These are phyloP conservation scores for Nipponacmea schrenckii DNA, from an alignment of 2,888 invertebrate genomes.

Conservation along the genomic window DNA sequence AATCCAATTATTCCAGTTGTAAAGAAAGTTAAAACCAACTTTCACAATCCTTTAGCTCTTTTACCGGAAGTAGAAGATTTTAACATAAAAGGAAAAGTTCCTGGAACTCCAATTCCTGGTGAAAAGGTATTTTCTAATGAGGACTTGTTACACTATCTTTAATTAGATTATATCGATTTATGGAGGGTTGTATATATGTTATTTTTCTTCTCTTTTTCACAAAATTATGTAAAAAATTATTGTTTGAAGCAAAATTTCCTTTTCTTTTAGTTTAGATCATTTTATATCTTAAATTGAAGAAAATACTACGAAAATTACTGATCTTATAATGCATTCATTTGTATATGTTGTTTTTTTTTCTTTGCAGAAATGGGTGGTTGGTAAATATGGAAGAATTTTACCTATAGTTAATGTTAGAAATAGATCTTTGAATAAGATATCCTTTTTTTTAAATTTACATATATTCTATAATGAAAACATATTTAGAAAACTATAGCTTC, in stretches of 20 bases:
- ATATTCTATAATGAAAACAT: neutral
- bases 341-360: too few relatives aligned
- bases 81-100: conserved; percentile 45
- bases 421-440: conserved; percentile 36
- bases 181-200: too few relatives aligned
- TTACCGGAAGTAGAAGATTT: conserved; percentile 30
- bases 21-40: neutral
- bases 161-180: too few relatives aligned
- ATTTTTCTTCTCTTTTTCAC: too few relatives aligned
- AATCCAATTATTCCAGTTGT: neutral
- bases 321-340: too few relatives aligned
- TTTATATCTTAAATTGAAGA: too few relatives aligned
- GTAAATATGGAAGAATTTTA: conserved; percentile 56
- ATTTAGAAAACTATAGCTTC: too few relatives aligned
- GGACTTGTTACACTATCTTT: too few relatives aligned
- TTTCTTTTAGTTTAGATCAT: too few relatives aligned
- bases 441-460: neutral
- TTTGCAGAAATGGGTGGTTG: conserved; percentile 60
- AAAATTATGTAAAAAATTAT: too few relatives aligned
- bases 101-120: conserved; percentile 48
- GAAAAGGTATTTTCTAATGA: conserved; percentile 35
- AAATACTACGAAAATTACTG: too few relatives aligned
- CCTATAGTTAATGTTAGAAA: conserved; percentile 53
- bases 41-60: conserved; percentile 25
- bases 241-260: too few relatives aligned